These are phyloP conservation scores for Ichneumon xanthorius DNA, from an alignment of 2,888 invertebrate species.

Conservation along the genomic window DNA sequence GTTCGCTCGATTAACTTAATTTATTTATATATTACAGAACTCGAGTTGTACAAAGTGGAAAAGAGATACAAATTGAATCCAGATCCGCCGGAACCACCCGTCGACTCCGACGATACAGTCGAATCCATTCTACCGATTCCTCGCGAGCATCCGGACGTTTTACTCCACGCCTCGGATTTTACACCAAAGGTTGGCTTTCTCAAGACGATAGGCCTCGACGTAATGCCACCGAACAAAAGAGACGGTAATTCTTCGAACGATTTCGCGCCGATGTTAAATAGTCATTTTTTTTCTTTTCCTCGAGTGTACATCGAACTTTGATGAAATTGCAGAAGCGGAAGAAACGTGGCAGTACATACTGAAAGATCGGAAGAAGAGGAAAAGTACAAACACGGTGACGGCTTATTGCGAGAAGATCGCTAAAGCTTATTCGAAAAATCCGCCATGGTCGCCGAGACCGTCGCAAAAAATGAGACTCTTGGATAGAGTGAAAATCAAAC, in stretches of 20 bases:
- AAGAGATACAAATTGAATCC: slow-evolving; percentile 86
- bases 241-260: slow-evolving; percentile 85
- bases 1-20: neutral
- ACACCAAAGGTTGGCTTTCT: slow-evolving; percentile 88
- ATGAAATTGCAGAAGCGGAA: slow-evolving; percentile 87
- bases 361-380: slow-evolving; percentile 87
- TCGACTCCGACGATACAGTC: slow-evolving; percentile 80
- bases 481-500: slow-evolving; percentile 79
- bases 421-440: slow-evolving; percentile 80
- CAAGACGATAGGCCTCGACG: slow-evolving; percentile 86
- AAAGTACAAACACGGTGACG: slow-evolving; percentile 85
- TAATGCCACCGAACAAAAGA: slow-evolving; percentile 86
- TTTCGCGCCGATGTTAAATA: slow-evolving; percentile 12
- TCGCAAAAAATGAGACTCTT: slow-evolving; percentile 81
- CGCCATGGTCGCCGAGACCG: slow-evolving; percentile 78
- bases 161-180: slow-evolving; percentile 85
- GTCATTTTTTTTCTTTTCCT: slow-evolving; percentile 20
- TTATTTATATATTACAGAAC: neutral
- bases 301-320: slow-evolving; percentile 8
- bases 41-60: slow-evolving; percentile 88
- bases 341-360: slow-evolving; percentile 88
- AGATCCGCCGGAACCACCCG: slow-evolving; percentile 85
- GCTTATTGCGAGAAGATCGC: slow-evolving; percentile 85
- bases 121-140: slow-evolving; percentile 86
- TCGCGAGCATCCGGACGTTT: slow-evolving; percentile 85